A percentile compares a stretch with the other conserved stretches of the same genome.
Evolutionary conservation across 2,113 vertebrate genomes (phyloP).

Genomic region (Benitochromis conjunctus): DNA sequence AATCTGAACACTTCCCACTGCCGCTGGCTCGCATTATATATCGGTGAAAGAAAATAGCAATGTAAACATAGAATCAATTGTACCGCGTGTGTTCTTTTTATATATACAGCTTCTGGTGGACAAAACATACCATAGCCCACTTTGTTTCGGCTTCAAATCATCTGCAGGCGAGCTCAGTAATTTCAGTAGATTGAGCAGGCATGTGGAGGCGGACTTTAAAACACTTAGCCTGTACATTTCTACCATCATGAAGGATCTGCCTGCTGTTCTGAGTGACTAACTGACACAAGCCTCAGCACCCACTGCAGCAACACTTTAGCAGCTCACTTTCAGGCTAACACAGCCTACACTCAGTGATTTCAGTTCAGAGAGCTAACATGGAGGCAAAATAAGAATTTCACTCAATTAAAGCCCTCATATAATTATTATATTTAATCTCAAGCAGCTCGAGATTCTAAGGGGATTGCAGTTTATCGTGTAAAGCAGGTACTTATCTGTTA

Average conservation of each 20-base stretch:
- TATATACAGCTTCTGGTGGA: neutral
- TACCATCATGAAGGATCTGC: neutral
- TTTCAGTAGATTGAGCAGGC: neutral
- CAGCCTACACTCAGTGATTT: neutral
- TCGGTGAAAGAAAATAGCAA: neutral
- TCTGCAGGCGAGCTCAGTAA: neutral
- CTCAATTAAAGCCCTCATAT: neutral
- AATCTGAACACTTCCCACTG: neutral
- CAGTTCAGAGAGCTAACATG: neutral
- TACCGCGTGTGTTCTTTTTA: neutral
- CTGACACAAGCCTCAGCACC: neutral
- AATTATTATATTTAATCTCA: neutral
- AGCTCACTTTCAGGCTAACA: neutral
- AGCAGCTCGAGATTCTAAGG: neutral
- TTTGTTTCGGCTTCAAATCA: neutral
- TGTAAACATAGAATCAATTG: neutral
- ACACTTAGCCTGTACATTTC: neutral
- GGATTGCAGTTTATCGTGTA: neutral
- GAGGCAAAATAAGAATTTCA: neutral
- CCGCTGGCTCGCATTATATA: neutral
- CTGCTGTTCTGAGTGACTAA: constrained; percentile 18
- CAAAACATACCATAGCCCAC: neutral
- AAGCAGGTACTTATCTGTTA: neutral
- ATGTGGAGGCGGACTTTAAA: neutral
- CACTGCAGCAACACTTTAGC: constrained; percentile 3